Percentiles rank a stretch among this genome's conserved stretches.
Evolutionary conservation across 2,888 invertebrate genomes (phyloP).

Genomic region (Lasioglossum figueresi): DNA sequence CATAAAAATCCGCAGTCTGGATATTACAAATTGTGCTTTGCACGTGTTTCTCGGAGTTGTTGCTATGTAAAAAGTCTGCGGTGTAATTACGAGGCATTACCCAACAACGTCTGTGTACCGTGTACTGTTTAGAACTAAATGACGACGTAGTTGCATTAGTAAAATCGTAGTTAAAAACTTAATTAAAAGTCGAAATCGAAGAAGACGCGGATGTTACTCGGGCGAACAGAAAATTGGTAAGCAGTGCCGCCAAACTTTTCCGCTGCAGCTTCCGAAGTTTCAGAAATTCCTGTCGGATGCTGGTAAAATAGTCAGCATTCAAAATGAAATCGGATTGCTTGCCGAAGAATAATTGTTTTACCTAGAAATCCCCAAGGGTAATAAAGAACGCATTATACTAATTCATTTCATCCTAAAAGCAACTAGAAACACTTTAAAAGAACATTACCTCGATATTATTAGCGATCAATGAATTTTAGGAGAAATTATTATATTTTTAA

Average conservation of each 20-base stretch:
- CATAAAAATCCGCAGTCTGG: neutral
- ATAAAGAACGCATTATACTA: neutral
- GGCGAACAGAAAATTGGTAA: constrained; percentile 29
- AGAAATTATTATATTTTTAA: neutral
- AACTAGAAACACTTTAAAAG: neutral
- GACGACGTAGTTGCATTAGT: neutral
- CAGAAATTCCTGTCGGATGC: constrained; percentile 33
- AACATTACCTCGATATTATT: neutral
- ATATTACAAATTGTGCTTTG: neutral
- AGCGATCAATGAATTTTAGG: neutral
- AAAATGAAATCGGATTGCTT: constrained; percentile 26
- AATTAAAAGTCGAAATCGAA: constrained; percentile 4
- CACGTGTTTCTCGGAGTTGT: neutral
- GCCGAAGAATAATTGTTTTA: neutral
- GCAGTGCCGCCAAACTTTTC: constrained; percentile 25
- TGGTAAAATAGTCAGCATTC: constrained; percentile 32
- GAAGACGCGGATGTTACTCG: neutral
- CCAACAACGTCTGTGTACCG: neutral
- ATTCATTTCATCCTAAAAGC: neutral
- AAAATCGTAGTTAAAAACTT: neutral
- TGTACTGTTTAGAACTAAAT: neutral
- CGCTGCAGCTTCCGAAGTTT: constrained; percentile 22
- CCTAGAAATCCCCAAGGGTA: neutral
- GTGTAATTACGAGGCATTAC: neutral
- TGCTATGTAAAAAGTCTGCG: neutral